Base-by-base conservation (phyloP, 2,888 invertebrate species). In the Nephrotoma appendiculata region DNA sequence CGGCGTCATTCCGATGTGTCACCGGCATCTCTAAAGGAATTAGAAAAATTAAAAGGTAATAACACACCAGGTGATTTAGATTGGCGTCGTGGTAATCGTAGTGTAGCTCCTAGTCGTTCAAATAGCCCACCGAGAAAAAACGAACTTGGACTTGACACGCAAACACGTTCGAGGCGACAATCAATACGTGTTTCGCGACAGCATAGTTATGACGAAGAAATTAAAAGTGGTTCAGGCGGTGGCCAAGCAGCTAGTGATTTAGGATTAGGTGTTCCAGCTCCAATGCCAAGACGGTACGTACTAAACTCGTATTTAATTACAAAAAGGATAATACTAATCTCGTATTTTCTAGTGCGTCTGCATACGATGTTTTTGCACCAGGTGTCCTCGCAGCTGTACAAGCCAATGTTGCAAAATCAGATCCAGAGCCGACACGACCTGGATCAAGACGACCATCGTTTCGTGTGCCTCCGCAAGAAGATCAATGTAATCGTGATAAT, bases 1-100 rank as follows among this genome's bases (percentile, higher is more conserved):
- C 93, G 97, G 31, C 92, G 97, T 52, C 97, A 97, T 90, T 97
- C 96, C 1, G 97, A 97, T 90, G 97, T 97, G 2, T 97, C 97
- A 11, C 96, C 97, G 12, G 96, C 96, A 2, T 96, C 96, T 57
- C 92, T 97, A 85, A 97, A 97, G 90, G 97, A 97, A 91, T 93
- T 97, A n/a, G 97, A 97, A 92, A 96, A 96, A 94, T 96, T 95
- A 90, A 95, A 95, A 93, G 95, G 95, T 89, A 93, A 90, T 92
- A 91, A 93, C 92, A 92, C 92, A 88, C 93, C 93, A 85, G 91
- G 91, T 88, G 93, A 93, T 87, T 91, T 92, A 87, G 93, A 95
- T 89, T 91, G 93, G 93, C 92, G 94, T 88, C 90, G 91, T 87
- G 93, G 94, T 86, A 86, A 52, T 86, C 92, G 93, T 87, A 95